Conservation (phyloP, 2,888 invertebrate species). For the Prosapia bicincta region DNA sequence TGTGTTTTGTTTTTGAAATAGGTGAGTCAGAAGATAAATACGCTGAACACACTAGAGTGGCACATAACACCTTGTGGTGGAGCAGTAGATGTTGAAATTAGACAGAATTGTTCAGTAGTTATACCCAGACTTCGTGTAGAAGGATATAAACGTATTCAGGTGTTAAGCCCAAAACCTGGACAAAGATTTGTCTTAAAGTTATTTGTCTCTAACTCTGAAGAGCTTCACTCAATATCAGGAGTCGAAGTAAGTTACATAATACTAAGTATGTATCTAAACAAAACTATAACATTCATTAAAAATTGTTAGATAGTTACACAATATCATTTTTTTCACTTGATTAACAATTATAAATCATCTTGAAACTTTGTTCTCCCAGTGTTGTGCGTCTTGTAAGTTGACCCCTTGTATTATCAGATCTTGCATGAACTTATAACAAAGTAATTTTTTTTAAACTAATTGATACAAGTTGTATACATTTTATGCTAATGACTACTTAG, state of each 20-base stretch:
- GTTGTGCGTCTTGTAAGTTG: no score
- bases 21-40: slow-evolving; percentile 34
- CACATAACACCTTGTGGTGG: slow-evolving; percentile 56
- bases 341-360: no score
- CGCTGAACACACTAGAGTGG: slow-evolving; percentile 43
- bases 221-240: slow-evolving; percentile 50
- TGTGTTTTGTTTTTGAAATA: slow-evolving; percentile 39
- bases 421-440: no score
- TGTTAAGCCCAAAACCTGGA: slow-evolving; percentile 47
- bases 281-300: no score
- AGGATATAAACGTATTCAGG: slow-evolving; percentile 48
- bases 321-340: no score
- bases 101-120: slow-evolving; percentile 42
- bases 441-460: no score
- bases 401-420: no score
- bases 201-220: slow-evolving; percentile 51
- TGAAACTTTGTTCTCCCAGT: no score
- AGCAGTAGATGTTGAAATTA: slow-evolving; percentile 46
- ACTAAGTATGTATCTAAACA: no score
- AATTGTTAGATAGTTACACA: no score
- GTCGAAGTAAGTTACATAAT: slow-evolving; percentile 48
- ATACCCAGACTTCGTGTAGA: slow-evolving; percentile 47
- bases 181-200: slow-evolving; percentile 53
- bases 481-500: no score
- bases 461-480: no score